phyloP scores from a whole-genome alignment of 2,797 vertebrate genomes.

The Gambelia wislizenii region DNA sequence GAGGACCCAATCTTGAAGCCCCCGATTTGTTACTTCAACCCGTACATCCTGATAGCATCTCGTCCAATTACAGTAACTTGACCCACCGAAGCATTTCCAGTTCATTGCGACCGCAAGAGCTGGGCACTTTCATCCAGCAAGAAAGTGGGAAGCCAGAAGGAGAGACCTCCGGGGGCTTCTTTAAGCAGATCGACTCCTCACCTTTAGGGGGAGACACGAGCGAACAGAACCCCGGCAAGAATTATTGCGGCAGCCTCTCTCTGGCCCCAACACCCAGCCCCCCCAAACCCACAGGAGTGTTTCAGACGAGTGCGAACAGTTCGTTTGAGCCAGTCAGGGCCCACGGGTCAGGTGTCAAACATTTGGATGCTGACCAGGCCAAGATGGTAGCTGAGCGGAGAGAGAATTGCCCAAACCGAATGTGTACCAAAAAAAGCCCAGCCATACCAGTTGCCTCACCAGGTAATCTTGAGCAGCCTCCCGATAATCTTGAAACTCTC shows the following conservation, averaged over 20 bases:
- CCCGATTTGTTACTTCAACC: constrained; percentile 82
- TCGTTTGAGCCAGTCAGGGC: constrained; percentile 96
- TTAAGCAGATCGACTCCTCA: constrained; percentile 95
- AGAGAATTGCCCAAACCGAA: constrained; percentile 69
- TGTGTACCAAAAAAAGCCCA: constrained; percentile 46
- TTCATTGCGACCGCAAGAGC: constrained; percentile 84
- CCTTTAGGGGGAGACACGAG: constrained; percentile 79
- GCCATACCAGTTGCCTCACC: constrained; percentile 71
- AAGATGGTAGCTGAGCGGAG: constrained; percentile 88
- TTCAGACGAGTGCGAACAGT: constrained; percentile 97
- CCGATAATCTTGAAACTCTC: constrained; percentile 96
- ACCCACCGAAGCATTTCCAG: constrained; percentile 86
- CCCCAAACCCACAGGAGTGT: constrained; percentile 93
- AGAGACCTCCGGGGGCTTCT: constrained; percentile 86
- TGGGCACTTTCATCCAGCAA: constrained; percentile 95
- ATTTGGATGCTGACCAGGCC: constrained; percentile 88
- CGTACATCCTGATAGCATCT: constrained; percentile 87
- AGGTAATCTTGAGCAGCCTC: constrained; percentile 95
- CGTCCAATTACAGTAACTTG: constrained; percentile 88
- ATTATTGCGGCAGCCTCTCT: constrained; percentile 71
- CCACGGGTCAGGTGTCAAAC: constrained; percentile 87
- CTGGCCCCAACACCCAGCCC: constrained; percentile 91
- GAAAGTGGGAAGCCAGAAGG: constrained; percentile 90
- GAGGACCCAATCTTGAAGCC: constrained; percentile 88
- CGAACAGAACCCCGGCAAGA: constrained; percentile 59